Conservation (phyloP, 2,113 vertebrate species). For the Lamprotornis superbus region DNA sequence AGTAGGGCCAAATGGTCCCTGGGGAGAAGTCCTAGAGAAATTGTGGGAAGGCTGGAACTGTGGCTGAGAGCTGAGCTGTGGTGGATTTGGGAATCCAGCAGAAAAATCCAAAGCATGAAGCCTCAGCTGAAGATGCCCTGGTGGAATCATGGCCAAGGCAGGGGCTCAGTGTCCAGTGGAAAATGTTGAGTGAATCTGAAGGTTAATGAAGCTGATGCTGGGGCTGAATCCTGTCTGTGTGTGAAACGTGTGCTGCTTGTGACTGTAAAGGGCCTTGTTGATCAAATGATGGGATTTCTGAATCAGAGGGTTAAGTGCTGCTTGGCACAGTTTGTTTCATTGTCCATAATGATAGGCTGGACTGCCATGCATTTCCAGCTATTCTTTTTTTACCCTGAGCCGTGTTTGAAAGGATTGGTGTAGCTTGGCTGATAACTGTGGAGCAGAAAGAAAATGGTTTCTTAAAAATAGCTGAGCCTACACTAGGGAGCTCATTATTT, state of each 20-base stretch:
- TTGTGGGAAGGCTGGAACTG: neutral
- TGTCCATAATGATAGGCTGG: neutral
- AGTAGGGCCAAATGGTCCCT: neutral
- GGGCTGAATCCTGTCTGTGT: neutral
- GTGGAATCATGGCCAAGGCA: neutral
- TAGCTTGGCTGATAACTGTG: neutral
- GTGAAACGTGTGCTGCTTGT: neutral
- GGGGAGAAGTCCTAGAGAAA: neutral
- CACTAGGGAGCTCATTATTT: slow-evolving; percentile 66
- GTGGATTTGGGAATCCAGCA: neutral
- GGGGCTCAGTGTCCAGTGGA: neutral
- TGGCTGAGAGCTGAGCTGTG: neutral
- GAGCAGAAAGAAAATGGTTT: slow-evolving; percentile 6
- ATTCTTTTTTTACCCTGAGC: neutral
- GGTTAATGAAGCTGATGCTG: neutral
- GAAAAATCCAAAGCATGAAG: neutral
- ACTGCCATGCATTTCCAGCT: neutral
- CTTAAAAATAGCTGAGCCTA: slow-evolving; percentile 50
- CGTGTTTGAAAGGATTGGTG: neutral
- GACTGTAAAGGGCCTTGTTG: neutral
- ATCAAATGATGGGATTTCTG: neutral
- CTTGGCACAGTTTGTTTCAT: neutral
- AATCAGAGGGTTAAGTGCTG: neutral
- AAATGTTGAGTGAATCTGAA: neutral
- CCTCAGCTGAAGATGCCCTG: neutral